These are phyloP conservation scores for Planiliza haematocheilus DNA, from an alignment of 2,113 vertebrate genomes.

Conservation along the genomic window DNA sequence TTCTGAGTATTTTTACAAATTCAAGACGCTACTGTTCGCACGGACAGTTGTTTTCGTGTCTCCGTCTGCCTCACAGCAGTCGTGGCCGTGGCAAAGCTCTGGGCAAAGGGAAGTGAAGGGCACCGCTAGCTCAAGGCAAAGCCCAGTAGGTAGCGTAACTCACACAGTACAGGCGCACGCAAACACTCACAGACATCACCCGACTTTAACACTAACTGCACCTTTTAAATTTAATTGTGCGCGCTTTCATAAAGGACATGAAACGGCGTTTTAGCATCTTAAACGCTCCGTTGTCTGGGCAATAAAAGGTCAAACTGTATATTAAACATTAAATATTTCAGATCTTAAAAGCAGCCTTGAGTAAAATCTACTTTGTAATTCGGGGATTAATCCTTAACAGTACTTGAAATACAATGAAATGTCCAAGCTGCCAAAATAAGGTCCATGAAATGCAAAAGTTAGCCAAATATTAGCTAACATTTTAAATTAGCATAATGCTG, in stretches of 20 bases:
- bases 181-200: constrained; percentile 18
- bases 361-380: too few species aligned
- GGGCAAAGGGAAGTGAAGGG: constrained; percentile 81
- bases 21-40: constrained; percentile 59
- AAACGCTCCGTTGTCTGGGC: constrained; percentile 19
- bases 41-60: constrained; percentile 44
- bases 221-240: constrained; percentile 33
- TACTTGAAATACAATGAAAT: too few species aligned
- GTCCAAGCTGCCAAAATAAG: background rate
- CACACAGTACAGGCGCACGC: constrained; percentile 33
- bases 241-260: background rate
- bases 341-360: background rate
- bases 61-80: constrained; percentile 51
- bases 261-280: constrained; percentile 15
- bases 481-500: too few species aligned
- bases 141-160: constrained; percentile 64
- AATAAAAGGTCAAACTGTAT: background rate
- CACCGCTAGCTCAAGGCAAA: constrained; percentile 73
- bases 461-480: background rate
- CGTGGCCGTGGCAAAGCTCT: constrained; percentile 55
- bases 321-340: background rate
- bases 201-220: constrained; percentile 4
- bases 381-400: too few species aligned
- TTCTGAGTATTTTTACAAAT: constrained; percentile 27
- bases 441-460: background rate